Conservation (phyloP, 2,797 vertebrate genomes). For the Gouania willdenowi region DNA sequence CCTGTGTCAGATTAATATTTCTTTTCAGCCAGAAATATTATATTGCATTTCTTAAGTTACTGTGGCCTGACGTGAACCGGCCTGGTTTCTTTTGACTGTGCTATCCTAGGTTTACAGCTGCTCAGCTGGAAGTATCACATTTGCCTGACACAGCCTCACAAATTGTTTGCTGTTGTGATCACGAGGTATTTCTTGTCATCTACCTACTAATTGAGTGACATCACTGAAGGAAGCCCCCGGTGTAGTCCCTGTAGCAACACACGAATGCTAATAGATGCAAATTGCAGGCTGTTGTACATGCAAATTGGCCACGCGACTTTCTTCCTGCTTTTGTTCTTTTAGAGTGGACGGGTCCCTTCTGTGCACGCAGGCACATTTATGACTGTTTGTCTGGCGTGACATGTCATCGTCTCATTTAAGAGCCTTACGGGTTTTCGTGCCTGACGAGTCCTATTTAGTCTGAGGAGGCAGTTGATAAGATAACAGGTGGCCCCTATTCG, state of each 20-base stretch:
- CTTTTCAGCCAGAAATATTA: slow-evolving; percentile 8
- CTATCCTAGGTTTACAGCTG: slow-evolving; percentile 3
- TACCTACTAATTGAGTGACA: slow-evolving; percentile 25
- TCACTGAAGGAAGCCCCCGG: slow-evolving; percentile 15
- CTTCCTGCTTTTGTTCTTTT: slow-evolving; percentile 21
- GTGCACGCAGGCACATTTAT: slow-evolving; percentile 5
- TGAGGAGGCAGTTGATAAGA: too few species aligned
- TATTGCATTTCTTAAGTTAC: slow-evolving; percentile 10
- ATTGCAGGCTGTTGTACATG: slow-evolving; percentile 34
- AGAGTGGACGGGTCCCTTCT: not conserved
- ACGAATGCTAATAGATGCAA: slow-evolving; percentile 53
- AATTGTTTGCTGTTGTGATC: slow-evolving; percentile 1
- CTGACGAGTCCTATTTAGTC: too few species aligned
- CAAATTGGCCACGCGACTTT: slow-evolving; percentile 60
- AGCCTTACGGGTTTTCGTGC: not conserved
- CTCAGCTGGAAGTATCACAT: slow-evolving; percentile 18
- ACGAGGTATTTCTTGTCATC: slow-evolving; percentile 14
- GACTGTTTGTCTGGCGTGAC: slow-evolving; percentile 6
- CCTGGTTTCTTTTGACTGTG: slow-evolving; percentile 3
- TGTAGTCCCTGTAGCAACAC: slow-evolving; percentile 24
- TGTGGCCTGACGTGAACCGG: slow-evolving; percentile 31
- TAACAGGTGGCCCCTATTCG: too few species aligned
- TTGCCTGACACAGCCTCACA: not conserved
- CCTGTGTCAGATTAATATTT: too few species aligned
- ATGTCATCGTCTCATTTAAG: not conserved